Evolutionary conservation across 2,888 invertebrate genomes (phyloP).

Genomic region (Ethmia dodecea): DNA sequence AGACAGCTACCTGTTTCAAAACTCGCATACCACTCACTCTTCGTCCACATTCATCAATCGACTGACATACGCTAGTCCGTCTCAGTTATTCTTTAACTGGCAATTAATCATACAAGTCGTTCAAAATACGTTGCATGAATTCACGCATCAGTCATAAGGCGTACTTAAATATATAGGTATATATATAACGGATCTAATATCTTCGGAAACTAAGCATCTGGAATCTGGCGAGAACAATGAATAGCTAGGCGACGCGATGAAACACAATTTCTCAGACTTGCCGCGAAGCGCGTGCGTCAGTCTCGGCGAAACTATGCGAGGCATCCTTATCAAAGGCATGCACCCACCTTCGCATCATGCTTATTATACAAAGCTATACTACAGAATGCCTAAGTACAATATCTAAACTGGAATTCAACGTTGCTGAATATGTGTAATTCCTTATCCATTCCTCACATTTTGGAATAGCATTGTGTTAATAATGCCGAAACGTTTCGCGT

Average conservation of each 20-base stretch:
- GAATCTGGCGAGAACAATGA: too few relatives aligned
- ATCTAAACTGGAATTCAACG: constrained; percentile 52
- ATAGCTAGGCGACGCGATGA: constrained; percentile 11
- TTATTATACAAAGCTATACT: constrained; percentile 38
- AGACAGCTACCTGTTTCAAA: too few relatives aligned
- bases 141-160: too few relatives aligned
- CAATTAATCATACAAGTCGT: too few relatives aligned
- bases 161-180: background rate
- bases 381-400: constrained; percentile 57
- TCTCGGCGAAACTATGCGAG: constrained; percentile 46
- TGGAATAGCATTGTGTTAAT: constrained; percentile 16
- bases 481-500: too few relatives aligned
- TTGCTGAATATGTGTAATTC: constrained; percentile 43
- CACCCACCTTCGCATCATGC: constrained; percentile 52
- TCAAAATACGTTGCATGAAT: too few relatives aligned
- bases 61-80: too few relatives aligned
- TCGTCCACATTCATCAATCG: too few relatives aligned
- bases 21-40: too few relatives aligned
- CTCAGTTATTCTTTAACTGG: too few relatives aligned
- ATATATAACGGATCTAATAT: too few relatives aligned
- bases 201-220: too few relatives aligned
- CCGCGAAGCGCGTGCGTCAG: constrained; percentile 39
- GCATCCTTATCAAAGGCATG: constrained; percentile 71
- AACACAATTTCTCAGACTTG: constrained; percentile 22
- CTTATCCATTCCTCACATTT: constrained; percentile 48